Base-by-base conservation (phyloP, 1,140 invertebrate species). In the Ceratina calcarata region DNA sequence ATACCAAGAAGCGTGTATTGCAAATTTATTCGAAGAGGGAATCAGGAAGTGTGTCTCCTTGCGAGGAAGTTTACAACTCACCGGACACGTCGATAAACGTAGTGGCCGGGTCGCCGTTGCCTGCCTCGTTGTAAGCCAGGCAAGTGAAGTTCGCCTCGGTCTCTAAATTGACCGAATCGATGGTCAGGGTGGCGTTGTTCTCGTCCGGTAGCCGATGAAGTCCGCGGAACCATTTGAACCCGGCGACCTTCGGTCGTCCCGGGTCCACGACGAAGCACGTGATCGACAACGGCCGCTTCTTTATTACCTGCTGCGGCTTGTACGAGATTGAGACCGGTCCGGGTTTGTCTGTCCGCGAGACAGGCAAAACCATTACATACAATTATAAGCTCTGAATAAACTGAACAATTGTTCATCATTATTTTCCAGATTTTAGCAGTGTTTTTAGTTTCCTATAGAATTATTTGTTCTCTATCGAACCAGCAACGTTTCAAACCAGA, bases 141-240 rank as follows among this genome's bases (percentile, higher is more conserved):
- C 98, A 98, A 0, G 97, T 97, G 93, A 97, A 98, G 93, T 97
- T 98, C 82, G 96, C 96, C 61, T 96, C 94, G 45, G 96, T 96
- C 89, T 97, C 96, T 51, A 98, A 92, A 27, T 96, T 96, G 7
- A 97, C 96, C 0, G 96, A 95, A 65, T 96, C 95, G 67, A 98
- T 96, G 49, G 95, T 96, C 94, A 96, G 96, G 79, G 96, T 95
- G 62, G 95, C 93, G 13, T 95, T 94, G 51, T 95, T 95, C 64
- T 96, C 94, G 82, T 97, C 96, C 60, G 94, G 94, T 18, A 98
- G 94, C 2, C 95, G 93, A 65, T 96, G 94, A 10, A 94, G 94
- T 53, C 97, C 97, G 61, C 97, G 95, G 85, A 95, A 94, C 97
- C 97, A 98, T 65, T 95, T 95, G 92, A 95, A 97, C 80, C 95